Evolutionary conservation across 2,888 invertebrate genomes (phyloP), one percentile per base, ranked within the genome.

Genomic region (Troglohyphantes excavatus): DNA sequence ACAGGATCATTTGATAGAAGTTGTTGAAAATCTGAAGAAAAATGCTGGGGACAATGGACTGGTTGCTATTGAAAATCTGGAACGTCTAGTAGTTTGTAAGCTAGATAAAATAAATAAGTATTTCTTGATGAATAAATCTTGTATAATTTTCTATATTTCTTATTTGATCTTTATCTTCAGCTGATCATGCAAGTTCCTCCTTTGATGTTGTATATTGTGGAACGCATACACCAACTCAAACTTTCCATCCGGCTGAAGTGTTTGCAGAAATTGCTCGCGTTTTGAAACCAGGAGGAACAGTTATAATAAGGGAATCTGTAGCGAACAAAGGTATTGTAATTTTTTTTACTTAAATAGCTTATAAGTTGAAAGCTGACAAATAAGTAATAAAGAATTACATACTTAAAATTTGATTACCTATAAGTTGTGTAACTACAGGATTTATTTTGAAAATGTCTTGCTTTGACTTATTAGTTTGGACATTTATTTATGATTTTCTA

Each of bases 131-230:
- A 72, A 72, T 19, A 9, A n/a, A 53, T 5, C 59, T 75, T n/a
- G 9, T 53, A 26, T 23, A 27, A 26, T 65, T 0, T 2, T 7
- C 26, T 65, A 27, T 17, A 17, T 23, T 65, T 72, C 0, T n/a
- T 72, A n/a, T 39, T 70, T 27, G 0, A 70, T 72, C 7, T 19
- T 70, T 27, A 43, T 1, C 11, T 61, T 65, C 29, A 96, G 96
- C 94, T 67, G 95, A 95, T 63, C 94, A 95, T 92, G 93, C 94
- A 2, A 94, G 94, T 79, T 95, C 96, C 0, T 94, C 95, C 0
- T 95, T 95, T 92, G 95, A 96, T 92, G 93, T 95, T 0, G 94
- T 96, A 91, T 91, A 96, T 83, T 95, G 95, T 7, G 95, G 95
- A 91, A 93, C 94, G 92, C 92, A 94, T 68, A 92, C 93, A 65